Base-by-base conservation (phyloP, 1,140 invertebrate species). In the Procambarus virginalis region DNA sequence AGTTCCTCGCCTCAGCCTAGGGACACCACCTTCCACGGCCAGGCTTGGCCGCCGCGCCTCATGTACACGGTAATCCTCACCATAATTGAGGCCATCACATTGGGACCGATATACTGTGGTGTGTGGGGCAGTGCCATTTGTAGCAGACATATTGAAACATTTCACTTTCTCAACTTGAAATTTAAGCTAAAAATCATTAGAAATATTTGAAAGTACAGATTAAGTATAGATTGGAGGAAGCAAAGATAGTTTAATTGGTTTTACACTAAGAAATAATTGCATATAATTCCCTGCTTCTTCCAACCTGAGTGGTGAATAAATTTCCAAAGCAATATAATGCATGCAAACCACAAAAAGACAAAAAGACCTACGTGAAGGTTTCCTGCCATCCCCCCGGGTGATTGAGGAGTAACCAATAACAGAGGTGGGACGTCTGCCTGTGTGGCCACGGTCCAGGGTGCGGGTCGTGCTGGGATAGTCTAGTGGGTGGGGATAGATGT, bases 51-150 rank as follows among this genome's bases (percentile, higher is more conserved):
- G 86, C 45, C 91, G 86, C 34, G 91, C 86, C 77, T 88, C 91
- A 80, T 92, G 91, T 45, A 92, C 91, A 48, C 82, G 91, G 77
- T 92, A 92, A 84, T 75, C 81, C 22, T 79, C 89, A 73, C 58
- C 58, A 75, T 92, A 87, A 86, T 92, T 90, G 80, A 90, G 91
- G 81, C 85, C 89, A 58, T 73, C 68, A 75, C 88, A 76, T 91
- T 90, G 89, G 20, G 91, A 92, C 73, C 91, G 81, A 82, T 92
- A 92, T 6, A 92, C 91, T 92, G 91, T 84, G 64, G 75, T 75
- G 78, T 83, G 76, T 70, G 81, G 80, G 73, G 49, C 55, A 46
- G 34, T 64, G 55, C 86, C 79, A 83, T 76, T 83, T 60, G 84
- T 85, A 78, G 70, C 75, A 76, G 12, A 76, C 22, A 76, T 77